Base-by-base conservation (phyloP, 2,113 vertebrate species). In the Hydrochoerus hydrochaeris region DNA sequence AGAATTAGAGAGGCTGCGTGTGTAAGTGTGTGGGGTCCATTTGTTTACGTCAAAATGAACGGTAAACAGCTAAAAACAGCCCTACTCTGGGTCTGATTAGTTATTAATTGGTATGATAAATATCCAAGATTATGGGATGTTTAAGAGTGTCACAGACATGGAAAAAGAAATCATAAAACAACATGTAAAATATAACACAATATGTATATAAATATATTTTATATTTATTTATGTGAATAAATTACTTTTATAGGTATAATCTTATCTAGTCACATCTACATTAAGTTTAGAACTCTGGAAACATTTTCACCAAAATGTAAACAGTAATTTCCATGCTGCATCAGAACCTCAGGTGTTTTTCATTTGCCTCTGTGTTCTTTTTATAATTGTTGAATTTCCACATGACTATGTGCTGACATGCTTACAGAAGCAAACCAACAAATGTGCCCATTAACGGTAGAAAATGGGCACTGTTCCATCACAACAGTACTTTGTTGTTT, bases 161-260 rank as follows among this genome's bases (percentile, higher is more conserved):
- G 28, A 62, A 49, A 94, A 93, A 41, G n/a, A 88, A 87, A 92
- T 82, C 41, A 65, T 6, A 91, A 91, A 60, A 75, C 49, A 85
- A 49, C 44, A 11, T 95, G 20, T n/a, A 93, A 94, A 88, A 73
- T 58, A 84, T 69, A 78, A 90, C 44, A 73, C 52, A 77, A 94
- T 83, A 81, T 71, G 60, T 38, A 0, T 49, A 3, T 81, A 69
- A 84, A n/a, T 52, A 3, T 28, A 60, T 44, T 38, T 77, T 78
- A 69, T 60, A 73, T 93, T 89, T 96, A 85, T 67, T 62, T 80
- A 95, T 91, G 46, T 54, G 95, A 95, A 80, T 62, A n/a, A 24
- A 65, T 96, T 71, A 96, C 87, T 96, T 85, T 91, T 94, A 88
- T 77, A 94, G 90, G 30, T 75, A 63, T 89, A 90, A 65, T 94